Conservation (phyloP, 1,140 invertebrate genomes). For the Venturia canescens region DNA sequence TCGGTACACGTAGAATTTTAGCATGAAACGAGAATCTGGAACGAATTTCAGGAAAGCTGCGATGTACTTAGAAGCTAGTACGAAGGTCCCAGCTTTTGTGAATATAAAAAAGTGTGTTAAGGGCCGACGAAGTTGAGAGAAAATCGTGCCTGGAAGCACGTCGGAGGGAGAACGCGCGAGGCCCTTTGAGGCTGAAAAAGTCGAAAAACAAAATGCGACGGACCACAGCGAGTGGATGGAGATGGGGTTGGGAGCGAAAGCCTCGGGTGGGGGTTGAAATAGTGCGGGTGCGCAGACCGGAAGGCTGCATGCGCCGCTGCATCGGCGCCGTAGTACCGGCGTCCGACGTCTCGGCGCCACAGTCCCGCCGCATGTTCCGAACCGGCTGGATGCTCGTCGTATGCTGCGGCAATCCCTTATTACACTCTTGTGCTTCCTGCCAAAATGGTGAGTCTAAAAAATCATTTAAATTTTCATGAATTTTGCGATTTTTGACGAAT, state of each 20-base stretch:
- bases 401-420: conserved; percentile 48
- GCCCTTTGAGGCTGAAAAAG: conserved; percentile 27
- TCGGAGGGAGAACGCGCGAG: background rate
- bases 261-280: conserved; percentile 31
- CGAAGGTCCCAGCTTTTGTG: background rate
- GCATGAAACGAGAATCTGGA: background rate
- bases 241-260: background rate
- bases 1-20: too few relatives aligned
- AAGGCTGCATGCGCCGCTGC: conserved; percentile 67
- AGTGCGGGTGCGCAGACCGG: conserved; percentile 64
- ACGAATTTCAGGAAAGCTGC: background rate
- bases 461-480: conserved; percentile 15
- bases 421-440: conserved; percentile 33
- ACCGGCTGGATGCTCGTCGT: conserved; percentile 67
- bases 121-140: background rate
- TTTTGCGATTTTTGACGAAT: background rate
- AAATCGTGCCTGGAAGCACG: background rate
- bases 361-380: conserved; percentile 73
- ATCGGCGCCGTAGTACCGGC: conserved; percentile 65
- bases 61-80: background rate
- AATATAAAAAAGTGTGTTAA: too few relatives aligned
- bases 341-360: conserved; percentile 63
- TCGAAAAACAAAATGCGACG: background rate
- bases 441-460: conserved; percentile 50
- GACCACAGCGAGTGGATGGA: too few relatives aligned